A percentile compares a stretch with the other conserved stretches of the same genome.
phyloP scores from a whole-genome alignment of 2,888 invertebrate genomes.

The Amblyjoppa fuscipennis region DNA sequence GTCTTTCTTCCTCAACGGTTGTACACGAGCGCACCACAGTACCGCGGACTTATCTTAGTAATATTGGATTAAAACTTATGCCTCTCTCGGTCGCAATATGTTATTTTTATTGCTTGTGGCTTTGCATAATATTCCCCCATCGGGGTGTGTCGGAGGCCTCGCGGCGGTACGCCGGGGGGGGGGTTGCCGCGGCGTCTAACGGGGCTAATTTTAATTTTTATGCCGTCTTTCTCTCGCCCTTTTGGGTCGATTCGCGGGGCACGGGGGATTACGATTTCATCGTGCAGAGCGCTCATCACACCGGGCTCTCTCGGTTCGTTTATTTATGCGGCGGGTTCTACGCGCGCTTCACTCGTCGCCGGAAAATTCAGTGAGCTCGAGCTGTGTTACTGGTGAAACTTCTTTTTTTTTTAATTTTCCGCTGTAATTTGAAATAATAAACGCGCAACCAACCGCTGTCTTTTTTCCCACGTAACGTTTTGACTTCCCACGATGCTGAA shows the following conservation, averaged over 20 bases:
- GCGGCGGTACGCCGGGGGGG: neutral
- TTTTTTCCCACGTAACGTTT: conserved; percentile 64
- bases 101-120: conserved; percentile 85
- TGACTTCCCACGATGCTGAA: conserved; percentile 65
- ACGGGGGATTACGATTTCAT: conserved; percentile 72
- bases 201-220: conserved; percentile 85
- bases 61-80: conserved; percentile 86
- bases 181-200: conserved; percentile 60
- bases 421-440: conserved; percentile 56
- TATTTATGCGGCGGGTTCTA: conserved; percentile 66
- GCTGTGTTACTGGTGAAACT: conserved; percentile 19
- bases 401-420: conserved; percentile 20
- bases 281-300: conserved; percentile 52
- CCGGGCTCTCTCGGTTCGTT: conserved; percentile 52
- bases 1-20: conserved; percentile 60
- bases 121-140: conserved; percentile 84
- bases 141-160: conserved; percentile 59
- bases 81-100: conserved; percentile 84
- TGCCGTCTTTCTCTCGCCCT: conserved; percentile 69
- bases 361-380: conserved; percentile 33
- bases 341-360: conserved; percentile 45
- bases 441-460: conserved; percentile 51
- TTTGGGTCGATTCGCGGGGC: conserved; percentile 48
- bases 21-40: conserved; percentile 37
- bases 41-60: conserved; percentile 83